Evolutionary conservation across 92 coral and sea anemone genomes (phyloP), one percentile per base, ranked within the genome.

Genomic region (Diadumene lineata): DNA sequence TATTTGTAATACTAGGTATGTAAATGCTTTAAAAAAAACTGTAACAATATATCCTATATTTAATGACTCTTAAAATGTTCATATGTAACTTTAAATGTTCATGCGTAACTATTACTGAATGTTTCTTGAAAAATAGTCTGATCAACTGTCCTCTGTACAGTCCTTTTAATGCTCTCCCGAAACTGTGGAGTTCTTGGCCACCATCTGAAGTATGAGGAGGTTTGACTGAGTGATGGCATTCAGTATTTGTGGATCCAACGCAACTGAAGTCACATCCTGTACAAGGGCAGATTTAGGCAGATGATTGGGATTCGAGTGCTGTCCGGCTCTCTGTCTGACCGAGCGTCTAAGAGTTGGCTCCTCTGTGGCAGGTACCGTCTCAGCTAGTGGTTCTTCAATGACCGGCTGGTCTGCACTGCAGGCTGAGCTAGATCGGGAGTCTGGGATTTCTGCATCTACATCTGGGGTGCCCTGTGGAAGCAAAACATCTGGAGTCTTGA

Each of bases 151-250:
- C n/a, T n/a, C n/a, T n/a, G n/a, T n/a, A n/a, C n/a, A n/a, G n/a
- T n/a, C n/a, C n/a, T n/a, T n/a, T n/a, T n/a, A n/a, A n/a, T n/a
- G n/a, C n/a, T n/a, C n/a, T n/a, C n/a, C n/a, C n/a, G n/a, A n/a
- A n/a, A n/a, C n/a, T n/a, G n/a, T 44, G 51, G 51, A 44, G 25
- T 60, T 56, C 56, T 18, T 82, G 69, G 78, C 38, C 58, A 77
- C 32, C 74, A 64, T 24, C 78, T 82, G 82, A 56, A 68, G 60
- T 44, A 82, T 60, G 15, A 77, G 72, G 64, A 82, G 50, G 77
- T 76, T 82, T 15, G 81, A 82, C 53, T 82, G 81, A 25, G 82
- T 74, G n/a, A 76, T 61, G 64, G 78, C 69, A 70, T 50, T 76
- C 73, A 76, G 74, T 68, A 82, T 70, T 27, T 60, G 32, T 4